Conservation (phyloP, 2,113 vertebrate genomes). For the Nerophis lumbriciformis region DNA sequence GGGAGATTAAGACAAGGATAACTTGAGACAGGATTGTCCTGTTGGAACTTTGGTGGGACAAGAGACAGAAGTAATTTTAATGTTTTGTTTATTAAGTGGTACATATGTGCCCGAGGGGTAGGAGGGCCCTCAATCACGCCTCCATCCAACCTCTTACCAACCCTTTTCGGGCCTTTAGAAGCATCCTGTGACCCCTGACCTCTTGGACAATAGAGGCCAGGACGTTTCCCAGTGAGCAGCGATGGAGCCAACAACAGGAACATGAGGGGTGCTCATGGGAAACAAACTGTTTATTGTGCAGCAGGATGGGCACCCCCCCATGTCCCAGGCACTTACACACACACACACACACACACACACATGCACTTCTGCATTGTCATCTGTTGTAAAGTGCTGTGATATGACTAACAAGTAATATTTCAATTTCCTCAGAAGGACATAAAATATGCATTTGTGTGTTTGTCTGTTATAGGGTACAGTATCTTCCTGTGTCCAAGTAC, state of each 20-base stretch:
- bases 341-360: constrained; percentile 43
- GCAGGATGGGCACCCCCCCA: constrained; percentile 69
- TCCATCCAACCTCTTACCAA: constrained; percentile 76
- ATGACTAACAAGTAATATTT: neutral
- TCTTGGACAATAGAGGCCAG: constrained; percentile 71
- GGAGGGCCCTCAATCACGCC: constrained; percentile 63
- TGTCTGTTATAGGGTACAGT: neutral
- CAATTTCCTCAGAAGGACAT: constrained; percentile 4
- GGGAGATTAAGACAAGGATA: no score
- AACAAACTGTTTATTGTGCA: constrained; percentile 80
- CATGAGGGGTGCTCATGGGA: constrained; percentile 78
- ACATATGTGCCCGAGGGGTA: constrained; percentile 1
- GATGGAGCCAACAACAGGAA: constrained; percentile 77
- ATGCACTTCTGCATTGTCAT: constrained; percentile 41
- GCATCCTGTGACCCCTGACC: constrained; percentile 77
- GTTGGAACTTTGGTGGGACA: constrained; percentile 32
- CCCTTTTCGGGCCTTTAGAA: constrained; percentile 71
- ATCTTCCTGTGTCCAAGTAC: no score
- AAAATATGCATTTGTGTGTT: neutral
- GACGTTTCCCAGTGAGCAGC: constrained; percentile 78
- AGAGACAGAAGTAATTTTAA: constrained; percentile 53
- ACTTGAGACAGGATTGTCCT: constrained; percentile 41
- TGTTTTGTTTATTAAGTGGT: constrained; percentile 52
- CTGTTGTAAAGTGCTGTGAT: constrained; percentile 22
- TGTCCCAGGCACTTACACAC: constrained; percentile 53